These are phyloP conservation scores for Sycophila texana DNA, from an alignment of 2,888 invertebrate species.

Conservation along the genomic window DNA sequence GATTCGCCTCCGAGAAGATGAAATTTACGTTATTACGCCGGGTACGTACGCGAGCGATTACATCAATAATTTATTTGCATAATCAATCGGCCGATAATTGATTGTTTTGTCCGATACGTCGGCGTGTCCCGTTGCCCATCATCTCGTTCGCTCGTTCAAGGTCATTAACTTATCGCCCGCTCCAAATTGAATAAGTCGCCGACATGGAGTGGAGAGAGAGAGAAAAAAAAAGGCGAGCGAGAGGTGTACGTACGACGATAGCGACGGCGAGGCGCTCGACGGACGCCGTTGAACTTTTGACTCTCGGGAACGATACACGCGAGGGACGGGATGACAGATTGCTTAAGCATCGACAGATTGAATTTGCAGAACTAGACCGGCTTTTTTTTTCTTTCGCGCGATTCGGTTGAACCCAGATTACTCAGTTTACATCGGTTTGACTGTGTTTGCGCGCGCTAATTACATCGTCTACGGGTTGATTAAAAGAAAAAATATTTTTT, in stretches of 20 bases:
- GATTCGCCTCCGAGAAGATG: background rate
- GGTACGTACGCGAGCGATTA: background rate
- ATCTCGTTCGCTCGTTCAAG: constrained; percentile 36
- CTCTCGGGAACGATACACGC: constrained; percentile 24
- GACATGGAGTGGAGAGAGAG: background rate
- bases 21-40: background rate
- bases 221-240: background rate
- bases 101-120: constrained; percentile 47
- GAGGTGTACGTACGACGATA: constrained; percentile 7
- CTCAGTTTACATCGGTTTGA: too few species aligned
- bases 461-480: background rate
- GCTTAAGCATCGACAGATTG: constrained; percentile 39
- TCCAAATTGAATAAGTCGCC: constrained; percentile 36
- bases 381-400: background rate
- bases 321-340: constrained; percentile 46
- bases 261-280: constrained; percentile 15
- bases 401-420: background rate
- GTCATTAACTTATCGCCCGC: constrained; percentile 50
- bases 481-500: too few species aligned
- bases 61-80: constrained; percentile 28
- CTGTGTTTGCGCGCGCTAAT: background rate
- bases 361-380: constrained; percentile 31
- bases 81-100: constrained; percentile 45
- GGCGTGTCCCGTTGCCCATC: constrained; percentile 1
- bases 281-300: constrained; percentile 54